These are phyloP conservation scores for Flabesymbios commensalis DNA, from an alignment of 2,888 invertebrate genomes.

Conservation along the genomic window DNA sequence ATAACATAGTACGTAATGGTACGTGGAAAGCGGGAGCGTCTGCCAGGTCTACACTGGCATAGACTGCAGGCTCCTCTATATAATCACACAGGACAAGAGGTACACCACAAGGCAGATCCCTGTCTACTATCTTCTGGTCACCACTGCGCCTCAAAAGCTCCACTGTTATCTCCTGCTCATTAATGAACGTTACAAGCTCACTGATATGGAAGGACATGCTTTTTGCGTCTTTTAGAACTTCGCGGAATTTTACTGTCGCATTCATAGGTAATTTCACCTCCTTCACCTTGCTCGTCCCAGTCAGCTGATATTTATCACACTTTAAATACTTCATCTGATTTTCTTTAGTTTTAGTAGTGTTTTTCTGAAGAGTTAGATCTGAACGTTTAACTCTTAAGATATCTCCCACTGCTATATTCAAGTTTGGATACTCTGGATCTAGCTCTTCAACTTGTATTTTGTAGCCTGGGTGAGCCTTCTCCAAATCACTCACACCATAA, in stretches of 20 bases:
- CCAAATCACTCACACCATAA: constrained; percentile 24
- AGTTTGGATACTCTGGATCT: constrained; percentile 4
- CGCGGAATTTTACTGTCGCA: constrained; percentile 27
- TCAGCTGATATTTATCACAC: constrained; percentile 22
- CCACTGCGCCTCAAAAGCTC: constrained; percentile 17
- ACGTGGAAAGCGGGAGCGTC: constrained; percentile 37
- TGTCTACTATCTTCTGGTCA: constrained; percentile 21
- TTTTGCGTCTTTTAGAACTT: constrained; percentile 24
- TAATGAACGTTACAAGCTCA: constrained; percentile 27
- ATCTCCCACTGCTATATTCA: constrained; percentile 22
- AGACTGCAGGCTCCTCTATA: constrained; percentile 34
- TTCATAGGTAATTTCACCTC: constrained; percentile 26
- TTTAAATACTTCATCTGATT: constrained; percentile 10
- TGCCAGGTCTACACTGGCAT: constrained; percentile 27
- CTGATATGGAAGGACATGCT: constrained; percentile 17
- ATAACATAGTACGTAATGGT: constrained; percentile 32
- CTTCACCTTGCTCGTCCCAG: constrained; percentile 3
- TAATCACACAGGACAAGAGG: constrained; percentile 28
- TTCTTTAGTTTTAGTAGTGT: neutral
- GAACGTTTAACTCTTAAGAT: constrained; percentile 19
- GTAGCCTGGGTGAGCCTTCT: constrained; percentile 25
- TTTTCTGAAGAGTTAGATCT: constrained; percentile 4
- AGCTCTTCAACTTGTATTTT: constrained; percentile 18
- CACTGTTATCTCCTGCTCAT: constrained; percentile 27
- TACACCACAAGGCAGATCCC: constrained; percentile 24